These are phyloP conservation scores for Chelmon rostratus DNA, from an alignment of 2,797 vertebrate species.

Conservation along the genomic window DNA sequence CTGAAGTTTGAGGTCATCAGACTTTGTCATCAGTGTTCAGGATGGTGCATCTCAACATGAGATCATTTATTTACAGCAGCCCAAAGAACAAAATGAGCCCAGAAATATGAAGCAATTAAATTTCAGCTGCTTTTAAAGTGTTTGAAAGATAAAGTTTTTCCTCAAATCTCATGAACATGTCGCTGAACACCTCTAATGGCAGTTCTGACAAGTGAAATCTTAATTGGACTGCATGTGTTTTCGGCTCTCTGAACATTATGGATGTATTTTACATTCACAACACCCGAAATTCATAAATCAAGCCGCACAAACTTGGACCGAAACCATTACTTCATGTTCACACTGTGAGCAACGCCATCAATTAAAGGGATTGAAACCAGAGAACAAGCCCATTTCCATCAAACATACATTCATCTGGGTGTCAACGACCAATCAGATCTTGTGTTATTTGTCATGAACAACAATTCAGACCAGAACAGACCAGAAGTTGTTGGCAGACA, in stretches of 20 bases:
- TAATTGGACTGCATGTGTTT: background rate
- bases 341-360: background rate
- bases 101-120: background rate
- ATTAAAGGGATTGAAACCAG: conserved; percentile 9
- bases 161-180: background rate
- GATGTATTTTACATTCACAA: background rate
- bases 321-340: conserved; percentile 3
- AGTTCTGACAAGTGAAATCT: background rate
- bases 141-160: background rate
- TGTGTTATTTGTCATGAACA: background rate
- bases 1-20: background rate
- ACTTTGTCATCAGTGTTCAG: background rate
- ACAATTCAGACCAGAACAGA: background rate
- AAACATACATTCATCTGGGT: conserved; percentile 1
- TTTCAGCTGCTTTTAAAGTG: background rate
- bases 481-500: conserved; percentile 5
- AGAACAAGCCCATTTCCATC: conserved; percentile 11
- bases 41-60: background rate
- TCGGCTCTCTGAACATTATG: background rate
- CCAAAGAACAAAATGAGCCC: background rate
- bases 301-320: background rate
- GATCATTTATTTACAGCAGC: too few species aligned
- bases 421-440: background rate
- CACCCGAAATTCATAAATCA: background rate
- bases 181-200: background rate